A percentile compares a stretch with the other conserved stretches of the same genome.
These are phyloP conservation scores for Ips nitidus DNA, from an alignment of 1,140 invertebrate genomes.

Conservation along the genomic window DNA sequence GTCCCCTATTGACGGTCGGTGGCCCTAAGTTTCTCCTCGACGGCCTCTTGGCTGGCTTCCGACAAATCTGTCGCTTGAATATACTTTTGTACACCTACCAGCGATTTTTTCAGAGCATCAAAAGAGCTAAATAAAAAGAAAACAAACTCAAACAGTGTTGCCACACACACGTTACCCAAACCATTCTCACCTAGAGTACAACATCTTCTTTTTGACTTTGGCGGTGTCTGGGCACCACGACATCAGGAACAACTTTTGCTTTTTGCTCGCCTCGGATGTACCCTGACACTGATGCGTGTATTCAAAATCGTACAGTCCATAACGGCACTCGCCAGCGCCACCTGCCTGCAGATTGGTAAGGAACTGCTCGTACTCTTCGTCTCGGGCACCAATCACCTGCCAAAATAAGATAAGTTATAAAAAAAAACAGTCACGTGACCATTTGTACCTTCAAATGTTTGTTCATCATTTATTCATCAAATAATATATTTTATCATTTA, in stretches of 20 bases:
- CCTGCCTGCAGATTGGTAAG: slow-evolving; percentile 87
- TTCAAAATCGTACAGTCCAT: slow-evolving; percentile 93
- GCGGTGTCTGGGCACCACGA: slow-evolving; percentile 97
- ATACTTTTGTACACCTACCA: slow-evolving; percentile 95
- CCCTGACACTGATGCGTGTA: slow-evolving; percentile 94
- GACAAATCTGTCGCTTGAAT: slow-evolving; percentile 93
- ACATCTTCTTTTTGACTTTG: slow-evolving; percentile 99
- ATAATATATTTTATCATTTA: no score
- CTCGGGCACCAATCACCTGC: slow-evolving; percentile 74
- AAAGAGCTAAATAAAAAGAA: slow-evolving; percentile 71
- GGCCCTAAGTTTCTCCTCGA: slow-evolving; percentile 88
- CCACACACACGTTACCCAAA: not conserved
- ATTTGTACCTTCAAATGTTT: no score
- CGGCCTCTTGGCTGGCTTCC: slow-evolving; percentile 87
- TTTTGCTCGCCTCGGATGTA: slow-evolving; percentile 90
- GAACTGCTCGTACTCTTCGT: slow-evolving; percentile 87
- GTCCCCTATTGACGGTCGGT: slow-evolving; percentile 82
- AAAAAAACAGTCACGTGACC: not conserved
- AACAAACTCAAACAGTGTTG: not conserved
- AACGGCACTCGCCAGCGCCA: slow-evolving; percentile 88
- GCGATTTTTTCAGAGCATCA: slow-evolving; percentile 92
- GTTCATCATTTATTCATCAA: no score
- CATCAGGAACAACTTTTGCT: slow-evolving; percentile 95
- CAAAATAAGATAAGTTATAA: not conserved
- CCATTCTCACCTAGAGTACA: slow-evolving; percentile 77